Conservation (phyloP, 2,888 invertebrate species). For the Stenolophus ochropezus region DNA sequence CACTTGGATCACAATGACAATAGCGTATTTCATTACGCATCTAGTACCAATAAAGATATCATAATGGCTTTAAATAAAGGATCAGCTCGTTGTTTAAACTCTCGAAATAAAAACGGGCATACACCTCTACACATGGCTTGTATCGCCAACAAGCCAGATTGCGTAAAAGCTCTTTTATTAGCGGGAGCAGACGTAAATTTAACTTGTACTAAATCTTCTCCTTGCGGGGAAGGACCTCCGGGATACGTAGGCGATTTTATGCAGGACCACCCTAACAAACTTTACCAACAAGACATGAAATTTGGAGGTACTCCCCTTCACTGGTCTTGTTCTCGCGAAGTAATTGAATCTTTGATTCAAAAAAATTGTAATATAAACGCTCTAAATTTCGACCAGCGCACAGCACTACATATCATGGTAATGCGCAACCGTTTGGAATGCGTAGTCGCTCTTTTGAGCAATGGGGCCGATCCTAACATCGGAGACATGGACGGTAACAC, state of each 20-base stretch:
- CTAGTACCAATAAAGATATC: constrained; percentile 87
- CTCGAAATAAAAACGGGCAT: constrained; percentile 86
- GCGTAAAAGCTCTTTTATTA: constrained; percentile 87
- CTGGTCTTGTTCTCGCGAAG: constrained; percentile 90
- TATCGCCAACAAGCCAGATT: constrained; percentile 88
- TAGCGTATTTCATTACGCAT: constrained; percentile 92
- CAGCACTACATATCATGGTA: constrained; percentile 91
- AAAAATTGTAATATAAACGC: constrained; percentile 91
- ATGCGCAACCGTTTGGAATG: constrained; percentile 86
- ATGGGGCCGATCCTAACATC: constrained; percentile 84
- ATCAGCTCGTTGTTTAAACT: constrained; percentile 77
- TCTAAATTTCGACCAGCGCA: constrained; percentile 86
- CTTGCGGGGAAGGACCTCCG: constrained; percentile 67
- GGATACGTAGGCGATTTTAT: constrained; percentile 85
- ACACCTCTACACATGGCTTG: constrained; percentile 92
- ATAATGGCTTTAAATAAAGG: constrained; percentile 77
- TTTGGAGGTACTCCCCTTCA: constrained; percentile 94
- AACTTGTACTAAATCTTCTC: constrained; percentile 75
- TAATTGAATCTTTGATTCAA: constrained; percentile 87
- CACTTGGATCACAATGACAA: constrained; percentile 85
- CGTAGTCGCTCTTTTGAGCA: constrained; percentile 86
- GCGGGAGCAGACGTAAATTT: constrained; percentile 92
- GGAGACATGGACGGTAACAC: constrained; percentile 89
- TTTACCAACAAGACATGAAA: constrained; percentile 90
- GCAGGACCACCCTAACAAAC: constrained; percentile 81